phyloP scores from a whole-genome alignment of 1,140 invertebrate genomes.

The Telenomus remus region DNA sequence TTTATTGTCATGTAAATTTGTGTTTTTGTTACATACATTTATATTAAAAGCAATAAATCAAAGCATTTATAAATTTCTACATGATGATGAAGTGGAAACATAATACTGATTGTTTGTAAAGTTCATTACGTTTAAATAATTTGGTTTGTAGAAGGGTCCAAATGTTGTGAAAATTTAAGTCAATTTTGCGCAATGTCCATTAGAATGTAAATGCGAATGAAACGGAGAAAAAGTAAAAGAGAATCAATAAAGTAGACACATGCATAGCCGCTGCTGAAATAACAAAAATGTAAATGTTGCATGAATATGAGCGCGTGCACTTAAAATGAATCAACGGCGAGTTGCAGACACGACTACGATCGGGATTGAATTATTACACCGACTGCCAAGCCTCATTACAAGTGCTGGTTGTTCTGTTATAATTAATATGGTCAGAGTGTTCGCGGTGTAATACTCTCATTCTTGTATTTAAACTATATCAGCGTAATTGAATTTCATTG shows the following conservation, averaged over 20 bases:
- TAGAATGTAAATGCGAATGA: conserved; percentile 11
- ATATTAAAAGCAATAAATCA: not conserved
- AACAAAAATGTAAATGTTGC: conserved; percentile 38
- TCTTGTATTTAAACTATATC: conserved; percentile 52
- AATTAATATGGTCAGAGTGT: conserved; percentile 48
- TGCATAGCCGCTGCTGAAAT: conserved; percentile 4
- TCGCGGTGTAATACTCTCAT: conserved; percentile 46
- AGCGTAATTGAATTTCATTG: conserved; percentile 51
- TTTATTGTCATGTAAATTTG: too few relatives aligned
- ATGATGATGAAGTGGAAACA: too few relatives aligned
- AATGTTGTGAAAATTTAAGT: conserved; percentile 1
- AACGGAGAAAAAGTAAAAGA: conserved; percentile 13
- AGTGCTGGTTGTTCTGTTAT: conserved; percentile 41
- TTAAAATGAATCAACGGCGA: conserved; percentile 49
- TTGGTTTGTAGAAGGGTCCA: too few relatives aligned
- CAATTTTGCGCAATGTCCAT: conserved; percentile 5
- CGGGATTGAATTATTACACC: conserved; percentile 45
- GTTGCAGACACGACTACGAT: conserved; percentile 45
- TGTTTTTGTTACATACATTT: too few relatives aligned
- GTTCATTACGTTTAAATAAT: not conserved
- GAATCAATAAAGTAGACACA: too few relatives aligned
- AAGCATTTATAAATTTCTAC: not conserved
- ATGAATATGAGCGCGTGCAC: conserved; percentile 46
- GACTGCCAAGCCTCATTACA: conserved; percentile 43
- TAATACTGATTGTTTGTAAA: too few relatives aligned